Evolutionary conservation across 2,888 invertebrate genomes (phyloP).

Genomic region (Campoplex nolae): DNA sequence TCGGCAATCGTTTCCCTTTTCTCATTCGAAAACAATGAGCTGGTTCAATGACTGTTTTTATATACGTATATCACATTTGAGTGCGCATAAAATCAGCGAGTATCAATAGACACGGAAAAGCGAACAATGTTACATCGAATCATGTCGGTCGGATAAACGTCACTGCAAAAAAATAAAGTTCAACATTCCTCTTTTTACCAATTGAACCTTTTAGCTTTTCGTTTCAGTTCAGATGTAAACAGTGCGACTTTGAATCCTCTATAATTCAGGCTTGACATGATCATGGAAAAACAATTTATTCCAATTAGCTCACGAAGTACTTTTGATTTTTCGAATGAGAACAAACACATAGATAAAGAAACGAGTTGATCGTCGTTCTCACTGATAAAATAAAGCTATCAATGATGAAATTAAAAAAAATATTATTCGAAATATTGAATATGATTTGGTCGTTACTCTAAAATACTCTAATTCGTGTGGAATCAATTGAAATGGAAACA

Average conservation of each 20-base stretch:
- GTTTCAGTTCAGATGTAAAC: not conserved
- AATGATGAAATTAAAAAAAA: not conserved
- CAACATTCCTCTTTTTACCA: no score
- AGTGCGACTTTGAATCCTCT: not conserved
- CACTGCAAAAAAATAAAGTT: not conserved
- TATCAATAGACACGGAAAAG: constrained; percentile 3
- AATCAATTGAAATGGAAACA: not conserved
- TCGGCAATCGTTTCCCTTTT: constrained; percentile 17
- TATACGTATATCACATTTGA: not conserved
- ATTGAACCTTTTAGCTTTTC: not conserved
- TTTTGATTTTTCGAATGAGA: not conserved
- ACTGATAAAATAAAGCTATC: not conserved
- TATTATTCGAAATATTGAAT: not conserved
- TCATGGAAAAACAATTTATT: not conserved
- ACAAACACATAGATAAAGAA: not conserved
- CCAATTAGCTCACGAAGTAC: not conserved
- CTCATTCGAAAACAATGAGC: constrained; percentile 9
- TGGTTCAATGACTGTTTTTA: not conserved
- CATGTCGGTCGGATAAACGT: not conserved
- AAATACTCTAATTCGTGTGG: not conserved
- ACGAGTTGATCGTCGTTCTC: not conserved
- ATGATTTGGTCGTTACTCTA: not conserved
- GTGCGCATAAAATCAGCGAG: not conserved
- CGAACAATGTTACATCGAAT: constrained; percentile 21
- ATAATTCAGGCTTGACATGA: not conserved